phyloP scores from a whole-genome alignment of 2,797 vertebrate genomes.

The Schizothorax lantsangensis region DNA sequence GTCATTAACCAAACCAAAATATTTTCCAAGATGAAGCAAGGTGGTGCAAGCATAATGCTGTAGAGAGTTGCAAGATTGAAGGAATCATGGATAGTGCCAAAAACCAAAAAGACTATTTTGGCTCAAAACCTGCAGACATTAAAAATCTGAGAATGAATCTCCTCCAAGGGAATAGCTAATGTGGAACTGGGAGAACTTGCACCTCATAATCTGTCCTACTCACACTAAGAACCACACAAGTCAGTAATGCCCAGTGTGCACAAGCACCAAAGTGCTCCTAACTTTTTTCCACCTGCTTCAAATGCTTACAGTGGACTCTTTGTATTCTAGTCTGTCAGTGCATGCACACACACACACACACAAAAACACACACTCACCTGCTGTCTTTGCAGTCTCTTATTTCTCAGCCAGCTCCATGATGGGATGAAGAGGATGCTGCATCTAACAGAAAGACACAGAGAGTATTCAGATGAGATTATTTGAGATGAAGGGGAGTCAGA shows the following conservation, averaged over 20 bases:
- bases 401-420: constrained; percentile 27
- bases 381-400: constrained; percentile 36
- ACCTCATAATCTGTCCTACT: neutral
- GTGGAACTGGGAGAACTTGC: neutral
- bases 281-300: neutral
- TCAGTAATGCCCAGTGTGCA: neutral
- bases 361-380: constrained; percentile 26
- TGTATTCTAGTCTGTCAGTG: neutral
- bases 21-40: neutral
- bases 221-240: neutral
- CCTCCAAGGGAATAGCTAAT: neutral
- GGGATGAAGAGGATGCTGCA: constrained; percentile 28
- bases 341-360: no score
- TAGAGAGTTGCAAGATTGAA: neutral
- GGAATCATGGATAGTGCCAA: neutral
- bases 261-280: neutral
- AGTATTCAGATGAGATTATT: neutral
- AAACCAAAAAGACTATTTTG: neutral
- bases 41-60: neutral
- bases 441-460: constrained; percentile 38
- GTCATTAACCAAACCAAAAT: neutral
- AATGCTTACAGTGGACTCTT: neutral
- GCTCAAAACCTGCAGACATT: neutral
- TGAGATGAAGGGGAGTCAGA: neutral
- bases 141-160: neutral